These are phyloP conservation scores for Ophiodon elongatus DNA, from an alignment of 2,113 vertebrate genomes.

Conservation along the genomic window DNA sequence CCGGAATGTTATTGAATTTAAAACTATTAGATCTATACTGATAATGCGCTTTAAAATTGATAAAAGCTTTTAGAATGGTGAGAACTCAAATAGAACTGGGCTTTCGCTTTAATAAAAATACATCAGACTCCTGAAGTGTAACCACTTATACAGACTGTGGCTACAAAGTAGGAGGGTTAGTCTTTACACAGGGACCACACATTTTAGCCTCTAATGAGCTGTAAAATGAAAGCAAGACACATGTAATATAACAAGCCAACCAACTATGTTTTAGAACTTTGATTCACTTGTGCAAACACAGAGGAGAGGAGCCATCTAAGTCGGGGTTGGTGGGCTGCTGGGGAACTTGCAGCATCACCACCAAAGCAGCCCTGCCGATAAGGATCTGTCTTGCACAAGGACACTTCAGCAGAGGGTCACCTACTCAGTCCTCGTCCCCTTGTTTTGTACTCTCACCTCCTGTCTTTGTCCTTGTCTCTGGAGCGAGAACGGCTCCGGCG, in stretches of 20 bases:
- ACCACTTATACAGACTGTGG: background rate
- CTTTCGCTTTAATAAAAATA: background rate
- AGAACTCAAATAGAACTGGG: background rate
- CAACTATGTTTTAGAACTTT: background rate
- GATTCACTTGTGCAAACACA: background rate
- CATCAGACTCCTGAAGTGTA: background rate
- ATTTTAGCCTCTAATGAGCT: background rate
- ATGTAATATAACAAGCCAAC: background rate
- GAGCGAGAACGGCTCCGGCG: slow-evolving; percentile 90
- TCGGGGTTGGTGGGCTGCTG: background rate
- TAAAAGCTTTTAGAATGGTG: background rate
- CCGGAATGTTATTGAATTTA: background rate
- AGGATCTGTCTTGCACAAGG: background rate
- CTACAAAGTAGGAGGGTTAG: background rate
- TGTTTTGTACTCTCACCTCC: slow-evolving; percentile 44
- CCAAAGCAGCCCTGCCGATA: background rate
- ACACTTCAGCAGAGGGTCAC: background rate
- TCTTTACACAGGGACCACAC: background rate
- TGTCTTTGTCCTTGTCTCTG: slow-evolving; percentile 85
- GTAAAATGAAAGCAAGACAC: background rate
- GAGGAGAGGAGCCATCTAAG: background rate
- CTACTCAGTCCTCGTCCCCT: background rate
- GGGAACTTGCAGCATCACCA: background rate
- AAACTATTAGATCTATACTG: too few species aligned
- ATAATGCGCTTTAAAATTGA: background rate